Evolutionary conservation across 2,113 vertebrate genomes (phyloP).

Genomic region (Drymodes brunneopygia): DNA sequence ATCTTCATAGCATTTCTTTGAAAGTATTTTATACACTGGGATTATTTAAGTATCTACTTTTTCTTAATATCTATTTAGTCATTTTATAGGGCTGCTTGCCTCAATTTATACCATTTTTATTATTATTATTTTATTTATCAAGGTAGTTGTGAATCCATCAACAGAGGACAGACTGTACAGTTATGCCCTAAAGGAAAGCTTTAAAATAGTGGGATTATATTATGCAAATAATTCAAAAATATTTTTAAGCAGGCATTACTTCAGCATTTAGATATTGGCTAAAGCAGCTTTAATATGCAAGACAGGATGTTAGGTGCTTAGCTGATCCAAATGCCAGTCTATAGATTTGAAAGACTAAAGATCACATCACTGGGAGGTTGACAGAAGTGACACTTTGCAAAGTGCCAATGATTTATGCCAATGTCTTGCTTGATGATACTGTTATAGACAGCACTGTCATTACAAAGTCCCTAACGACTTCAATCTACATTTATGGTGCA

Average conservation of each 20-base stretch:
- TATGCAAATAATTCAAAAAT: conserved; percentile 79
- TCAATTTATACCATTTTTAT: conserved; percentile 20
- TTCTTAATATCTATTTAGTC: conserved; percentile 15
- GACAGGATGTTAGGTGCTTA: conserved; percentile 76
- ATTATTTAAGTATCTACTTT: conserved; percentile 34
- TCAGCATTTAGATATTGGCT: conserved; percentile 80
- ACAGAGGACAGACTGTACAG: conserved; percentile 5
- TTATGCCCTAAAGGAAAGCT: conserved; percentile 52
- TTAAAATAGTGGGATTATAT: conserved; percentile 61
- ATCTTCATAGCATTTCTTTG: background rate
- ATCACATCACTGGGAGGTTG: conserved; percentile 96
- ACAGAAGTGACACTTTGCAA: conserved; percentile 92
- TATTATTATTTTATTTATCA: conserved; percentile 42
- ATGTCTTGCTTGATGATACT: conserved; percentile 84
- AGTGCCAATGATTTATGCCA: conserved; percentile 97
- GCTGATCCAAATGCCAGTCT: conserved; percentile 99
- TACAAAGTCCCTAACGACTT: conserved; percentile 82
- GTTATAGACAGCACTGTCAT: conserved; percentile 99
- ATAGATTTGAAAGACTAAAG: conserved; percentile 99
- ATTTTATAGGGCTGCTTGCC: conserved; percentile 5
- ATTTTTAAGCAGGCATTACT: conserved; percentile 79
- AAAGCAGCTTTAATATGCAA: conserved; percentile 90
- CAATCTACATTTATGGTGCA: conserved; percentile 81
- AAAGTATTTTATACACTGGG: background rate
- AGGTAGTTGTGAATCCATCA: conserved; percentile 46